Percentiles rank a stretch among this genome's conserved stretches.
phyloP scores from a whole-genome alignment of 2,113 vertebrate species.

The Tichodroma muraria region DNA sequence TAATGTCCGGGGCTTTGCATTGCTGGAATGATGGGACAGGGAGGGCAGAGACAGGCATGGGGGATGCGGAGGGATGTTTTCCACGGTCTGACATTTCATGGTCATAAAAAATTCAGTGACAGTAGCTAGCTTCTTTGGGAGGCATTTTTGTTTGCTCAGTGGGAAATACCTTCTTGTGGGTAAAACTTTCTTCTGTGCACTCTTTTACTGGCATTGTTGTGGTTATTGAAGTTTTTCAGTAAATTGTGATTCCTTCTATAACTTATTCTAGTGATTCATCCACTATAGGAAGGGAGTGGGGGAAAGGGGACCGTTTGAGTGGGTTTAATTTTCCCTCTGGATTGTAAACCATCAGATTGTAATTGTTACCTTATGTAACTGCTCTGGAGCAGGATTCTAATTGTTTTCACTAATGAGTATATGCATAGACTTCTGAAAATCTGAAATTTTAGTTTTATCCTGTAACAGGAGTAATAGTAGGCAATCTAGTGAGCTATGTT shows the following conservation, averaged over 20 bases:
- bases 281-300: neutral
- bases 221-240: neutral
- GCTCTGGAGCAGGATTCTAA: neutral
- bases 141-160: neutral
- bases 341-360: neutral
- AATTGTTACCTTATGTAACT: neutral
- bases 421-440: neutral
- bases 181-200: neutral
- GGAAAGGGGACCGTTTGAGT: neutral
- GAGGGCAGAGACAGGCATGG: neutral
- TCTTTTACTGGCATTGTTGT: neutral
- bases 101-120: neutral
- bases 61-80: neutral
- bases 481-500: neutral
- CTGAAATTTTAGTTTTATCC: neutral
- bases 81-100: neutral
- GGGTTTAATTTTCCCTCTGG: neutral
- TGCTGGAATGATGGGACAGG: neutral
- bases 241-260: too few species aligned
- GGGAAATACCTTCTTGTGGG: neutral
- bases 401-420: neutral
- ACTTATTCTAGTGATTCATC: neutral
- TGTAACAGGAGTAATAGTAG: neutral
- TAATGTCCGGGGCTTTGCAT: constrained; percentile 35
- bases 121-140: neutral